Conservation (phyloP, 2,888 invertebrate species). For the Troglohyphantes excavatus region DNA sequence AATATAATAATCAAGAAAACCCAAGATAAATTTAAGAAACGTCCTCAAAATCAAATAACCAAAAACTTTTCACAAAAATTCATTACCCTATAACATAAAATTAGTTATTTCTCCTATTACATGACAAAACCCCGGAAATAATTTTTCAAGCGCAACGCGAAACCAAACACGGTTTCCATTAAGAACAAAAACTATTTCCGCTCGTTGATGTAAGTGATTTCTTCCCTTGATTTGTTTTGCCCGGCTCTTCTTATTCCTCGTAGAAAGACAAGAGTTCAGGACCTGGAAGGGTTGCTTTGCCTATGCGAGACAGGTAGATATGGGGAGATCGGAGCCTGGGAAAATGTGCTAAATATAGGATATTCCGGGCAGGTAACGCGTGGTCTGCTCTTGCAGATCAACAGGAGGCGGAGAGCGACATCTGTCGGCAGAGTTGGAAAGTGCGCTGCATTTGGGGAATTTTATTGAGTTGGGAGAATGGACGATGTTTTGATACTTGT, state of each 20-base stretch:
- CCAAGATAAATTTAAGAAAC: no score
- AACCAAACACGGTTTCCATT: background rate
- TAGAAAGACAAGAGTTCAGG: background rate
- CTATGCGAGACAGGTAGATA: constrained; percentile 21
- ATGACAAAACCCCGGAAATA: background rate
- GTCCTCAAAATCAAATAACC: no score
- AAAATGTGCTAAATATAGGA: constrained; percentile 74
- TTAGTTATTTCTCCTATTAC: background rate
- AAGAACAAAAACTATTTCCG: constrained; percentile 14
- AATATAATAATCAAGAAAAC: no score
- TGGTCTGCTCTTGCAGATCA: constrained; percentile 39
- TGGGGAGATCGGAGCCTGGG: constrained; percentile 63
- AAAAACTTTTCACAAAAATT: background rate
- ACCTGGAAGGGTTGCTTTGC: background rate
- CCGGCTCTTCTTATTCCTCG: no score
- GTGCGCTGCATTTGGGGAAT: no score
- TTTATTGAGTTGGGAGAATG: no score
- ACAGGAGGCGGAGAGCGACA: background rate
- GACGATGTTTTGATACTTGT: no score
- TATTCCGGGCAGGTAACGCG: constrained; percentile 16
- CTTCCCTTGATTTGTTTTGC: background rate
- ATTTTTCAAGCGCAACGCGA: constrained; percentile 23
- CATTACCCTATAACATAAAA: background rate
- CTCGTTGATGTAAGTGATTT: constrained; percentile 42
- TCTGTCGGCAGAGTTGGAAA: constrained; percentile 1